Base-by-base conservation (phyloP, 2,797 vertebrate genomes). In the Smutsia temminckii region DNA sequence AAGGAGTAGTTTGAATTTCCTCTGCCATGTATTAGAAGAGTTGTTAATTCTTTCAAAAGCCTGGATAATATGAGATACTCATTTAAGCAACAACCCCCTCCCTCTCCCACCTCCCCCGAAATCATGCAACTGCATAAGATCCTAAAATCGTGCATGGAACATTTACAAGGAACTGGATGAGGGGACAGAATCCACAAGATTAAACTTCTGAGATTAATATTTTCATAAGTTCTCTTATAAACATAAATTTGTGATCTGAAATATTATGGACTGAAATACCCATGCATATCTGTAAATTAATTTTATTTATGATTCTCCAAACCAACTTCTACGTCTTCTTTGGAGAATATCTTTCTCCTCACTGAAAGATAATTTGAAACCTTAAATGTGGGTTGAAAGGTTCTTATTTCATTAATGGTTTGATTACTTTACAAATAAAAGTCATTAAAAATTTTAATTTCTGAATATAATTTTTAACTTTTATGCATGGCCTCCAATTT, bases 401-500 rank as follows among this genome's bases (percentile, higher is more conserved):
- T 51, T 78, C 9, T 66, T 57, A 93, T 51, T 90, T 86, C 11
- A n/a, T 4, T 59, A 90, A 9, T 53, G 34, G 3, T 10, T 93
- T 86, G 68, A 53, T 79, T 57, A 64, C 51, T 53, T 84, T 25
- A 72, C 32, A 37, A 69, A 75, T 92, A 23, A 88, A 71, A 12
- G 32, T 37, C 42, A 69, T 75, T 66, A 10, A 18, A 40, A n/a
- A 13, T 13, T 21, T 61, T 91, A 34, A n/a, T 53, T 77, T 95
- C 42, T 78, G 42, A 89, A 59, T 85, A 34, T 81, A 63, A 86
- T 69, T 63, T 83, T 87, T 64, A 63, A 95, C 11, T 63, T 32
- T 83, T 23, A 21, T 49, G 6, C 27, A 55, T 42, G 77, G 25
- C 9, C 23, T 34, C 37, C 69, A 71, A 42, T 12, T 66, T 68